Evolutionary conservation across 1,140 invertebrate genomes (phyloP).

Genomic region (Drosophila paulistorum): DNA sequence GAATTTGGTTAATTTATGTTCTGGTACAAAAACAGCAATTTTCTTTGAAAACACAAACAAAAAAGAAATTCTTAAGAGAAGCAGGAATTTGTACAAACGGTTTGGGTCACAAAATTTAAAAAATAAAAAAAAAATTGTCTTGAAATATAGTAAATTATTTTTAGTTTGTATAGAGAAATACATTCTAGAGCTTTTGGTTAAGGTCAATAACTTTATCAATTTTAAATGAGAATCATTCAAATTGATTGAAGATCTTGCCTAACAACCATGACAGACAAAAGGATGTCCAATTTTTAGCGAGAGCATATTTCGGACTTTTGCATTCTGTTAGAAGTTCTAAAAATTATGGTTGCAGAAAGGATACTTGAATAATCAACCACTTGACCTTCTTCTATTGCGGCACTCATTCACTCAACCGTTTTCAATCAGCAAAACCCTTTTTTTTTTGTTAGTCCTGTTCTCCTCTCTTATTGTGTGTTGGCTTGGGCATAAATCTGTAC

Average conservation of each 20-base stretch:
- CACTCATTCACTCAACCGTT: constrained; percentile 13
- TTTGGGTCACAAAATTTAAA: too few species aligned
- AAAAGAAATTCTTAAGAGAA: too few species aligned
- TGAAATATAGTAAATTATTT: too few species aligned
- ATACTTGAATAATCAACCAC: constrained; percentile 6
- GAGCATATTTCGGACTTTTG: neutral
- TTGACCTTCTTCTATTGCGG: constrained; percentile 9
- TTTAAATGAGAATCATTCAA: too few species aligned
- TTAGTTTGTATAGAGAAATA: too few species aligned
- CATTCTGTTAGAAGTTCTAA: neutral
- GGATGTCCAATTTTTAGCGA: neutral
- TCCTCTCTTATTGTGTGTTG: neutral
- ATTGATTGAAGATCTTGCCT: neutral
- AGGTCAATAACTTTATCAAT: too few species aligned
- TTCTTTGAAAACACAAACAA: too few species aligned
- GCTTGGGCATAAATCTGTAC: constrained; percentile 2
- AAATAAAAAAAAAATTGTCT: too few species aligned
- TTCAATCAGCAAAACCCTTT: constrained; percentile 12
- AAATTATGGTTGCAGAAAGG: neutral
- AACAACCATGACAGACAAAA: neutral
- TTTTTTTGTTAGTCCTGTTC: neutral
- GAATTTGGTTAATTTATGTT: too few species aligned
- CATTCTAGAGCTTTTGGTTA: too few species aligned
- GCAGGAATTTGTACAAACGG: too few species aligned
- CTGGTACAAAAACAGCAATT: too few species aligned